Conservation (phyloP, 2,797 vertebrate species). For the Dendrocincla fuliginosa region DNA sequence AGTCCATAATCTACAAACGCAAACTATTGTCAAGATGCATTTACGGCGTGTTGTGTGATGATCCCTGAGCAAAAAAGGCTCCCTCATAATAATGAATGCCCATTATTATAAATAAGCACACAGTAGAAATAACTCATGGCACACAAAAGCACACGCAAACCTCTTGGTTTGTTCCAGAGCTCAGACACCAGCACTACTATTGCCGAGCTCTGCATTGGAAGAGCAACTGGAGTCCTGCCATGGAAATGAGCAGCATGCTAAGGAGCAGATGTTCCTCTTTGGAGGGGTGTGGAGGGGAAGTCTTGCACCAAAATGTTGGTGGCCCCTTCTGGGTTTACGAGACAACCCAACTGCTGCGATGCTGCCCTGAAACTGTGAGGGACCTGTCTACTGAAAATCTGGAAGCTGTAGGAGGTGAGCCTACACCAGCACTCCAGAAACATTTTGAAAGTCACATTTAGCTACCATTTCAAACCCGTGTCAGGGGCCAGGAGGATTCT, state of each 20-base stretch:
- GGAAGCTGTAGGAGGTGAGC: background rate
- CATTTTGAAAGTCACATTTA: background rate
- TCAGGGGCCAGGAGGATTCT: background rate
- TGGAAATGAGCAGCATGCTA: constrained; percentile 75
- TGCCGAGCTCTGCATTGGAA: constrained; percentile 72
- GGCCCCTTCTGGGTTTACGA: background rate
- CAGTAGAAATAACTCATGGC: constrained; percentile 77
- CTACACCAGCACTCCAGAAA: background rate
- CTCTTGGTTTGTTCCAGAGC: constrained; percentile 76
- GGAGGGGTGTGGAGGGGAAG: constrained; percentile 62
- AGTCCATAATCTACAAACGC: constrained; percentile 73
- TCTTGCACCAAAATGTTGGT: constrained; percentile 48
- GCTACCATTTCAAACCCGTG: background rate
- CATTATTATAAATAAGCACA: constrained; percentile 80
- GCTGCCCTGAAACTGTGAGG: background rate
- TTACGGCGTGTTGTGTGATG: constrained; percentile 68
- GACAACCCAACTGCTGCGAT: background rate
- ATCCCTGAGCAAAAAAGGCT: constrained; percentile 75
- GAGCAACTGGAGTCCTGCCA: constrained; percentile 78
- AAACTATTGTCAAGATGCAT: constrained; percentile 77
- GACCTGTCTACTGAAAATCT: constrained; percentile 12
- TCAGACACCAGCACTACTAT: constrained; percentile 78
- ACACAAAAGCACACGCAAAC: constrained; percentile 78
- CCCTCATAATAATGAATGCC: constrained; percentile 79
- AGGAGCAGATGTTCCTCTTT: constrained; percentile 78